phyloP scores from a whole-genome alignment of 2,797 vertebrate species.

The Schizopygopsis pylzovi region DNA sequence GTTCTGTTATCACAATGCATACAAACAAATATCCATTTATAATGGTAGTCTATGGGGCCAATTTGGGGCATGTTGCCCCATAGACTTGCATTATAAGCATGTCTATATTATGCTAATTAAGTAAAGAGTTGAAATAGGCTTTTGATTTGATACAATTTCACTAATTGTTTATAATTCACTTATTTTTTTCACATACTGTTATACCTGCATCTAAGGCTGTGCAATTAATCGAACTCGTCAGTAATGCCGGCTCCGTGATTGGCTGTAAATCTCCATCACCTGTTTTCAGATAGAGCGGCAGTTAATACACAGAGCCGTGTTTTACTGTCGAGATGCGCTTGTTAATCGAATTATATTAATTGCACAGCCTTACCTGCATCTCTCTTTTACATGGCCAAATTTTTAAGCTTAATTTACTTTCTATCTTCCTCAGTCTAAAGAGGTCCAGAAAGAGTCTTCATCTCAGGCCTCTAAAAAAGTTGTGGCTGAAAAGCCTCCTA shows the following conservation, averaged over 20 bases:
- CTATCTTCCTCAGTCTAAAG: slow-evolving; percentile 60
- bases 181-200: not conserved
- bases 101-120: not conserved
- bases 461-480: slow-evolving; percentile 47
- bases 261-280: too few relatives aligned
- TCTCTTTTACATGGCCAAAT: not conserved
- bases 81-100: not conserved
- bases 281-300: too few relatives aligned
- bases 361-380: not conserved
- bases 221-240: too few relatives aligned
- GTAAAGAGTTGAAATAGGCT: not conserved
- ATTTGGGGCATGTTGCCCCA: not conserved
- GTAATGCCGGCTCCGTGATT: too few relatives aligned
- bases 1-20: not conserved
- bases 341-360: too few relatives aligned
- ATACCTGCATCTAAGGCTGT: not conserved
- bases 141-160: not conserved
- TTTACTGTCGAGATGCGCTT: too few relatives aligned
- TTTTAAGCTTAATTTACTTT: not conserved
- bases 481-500: slow-evolving; percentile 55
- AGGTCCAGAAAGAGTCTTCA: slow-evolving; percentile 55
- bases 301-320: too few relatives aligned
- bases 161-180: not conserved
- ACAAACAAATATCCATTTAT: not conserved
- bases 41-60: not conserved